Conservation (phyloP, 2,113 vertebrate genomes). For the Ptyas mucosa region DNA sequence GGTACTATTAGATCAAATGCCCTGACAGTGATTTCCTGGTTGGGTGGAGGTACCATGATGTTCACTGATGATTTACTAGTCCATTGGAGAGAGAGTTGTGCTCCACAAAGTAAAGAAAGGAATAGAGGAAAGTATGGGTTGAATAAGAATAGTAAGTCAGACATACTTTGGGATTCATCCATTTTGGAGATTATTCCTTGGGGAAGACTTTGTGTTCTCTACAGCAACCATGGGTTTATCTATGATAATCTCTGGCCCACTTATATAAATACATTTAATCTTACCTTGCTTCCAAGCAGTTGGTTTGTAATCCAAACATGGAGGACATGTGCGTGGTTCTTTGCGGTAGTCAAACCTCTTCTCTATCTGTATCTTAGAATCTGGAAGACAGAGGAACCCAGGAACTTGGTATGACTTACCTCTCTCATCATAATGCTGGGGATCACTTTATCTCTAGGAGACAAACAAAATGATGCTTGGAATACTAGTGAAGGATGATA, state of each 20-base stretch:
- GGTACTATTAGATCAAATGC: background rate
- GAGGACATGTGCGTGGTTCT: background rate
- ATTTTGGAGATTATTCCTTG: background rate
- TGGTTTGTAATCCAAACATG: background rate
- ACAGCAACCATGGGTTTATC: background rate
- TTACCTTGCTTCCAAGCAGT: background rate
- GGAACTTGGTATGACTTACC: background rate
- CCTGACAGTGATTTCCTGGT: background rate
- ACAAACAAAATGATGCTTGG: background rate
- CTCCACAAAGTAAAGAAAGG: background rate
- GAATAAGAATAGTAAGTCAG: background rate
- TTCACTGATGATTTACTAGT: background rate
- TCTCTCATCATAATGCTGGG: background rate
- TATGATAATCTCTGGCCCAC: background rate
- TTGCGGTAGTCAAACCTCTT: background rate
- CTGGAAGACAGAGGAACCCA: background rate
- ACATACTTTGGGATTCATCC: background rate
- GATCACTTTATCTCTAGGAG: background rate
- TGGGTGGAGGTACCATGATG: background rate
- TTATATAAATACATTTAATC: background rate
- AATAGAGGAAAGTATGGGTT: background rate
- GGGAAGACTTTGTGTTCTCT: background rate
- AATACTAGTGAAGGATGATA: background rate
- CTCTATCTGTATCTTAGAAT: background rate
- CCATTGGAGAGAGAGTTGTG: background rate